Base-by-base conservation (phyloP, 2,888 invertebrate species). In the Entomobrya proxima region DNA sequence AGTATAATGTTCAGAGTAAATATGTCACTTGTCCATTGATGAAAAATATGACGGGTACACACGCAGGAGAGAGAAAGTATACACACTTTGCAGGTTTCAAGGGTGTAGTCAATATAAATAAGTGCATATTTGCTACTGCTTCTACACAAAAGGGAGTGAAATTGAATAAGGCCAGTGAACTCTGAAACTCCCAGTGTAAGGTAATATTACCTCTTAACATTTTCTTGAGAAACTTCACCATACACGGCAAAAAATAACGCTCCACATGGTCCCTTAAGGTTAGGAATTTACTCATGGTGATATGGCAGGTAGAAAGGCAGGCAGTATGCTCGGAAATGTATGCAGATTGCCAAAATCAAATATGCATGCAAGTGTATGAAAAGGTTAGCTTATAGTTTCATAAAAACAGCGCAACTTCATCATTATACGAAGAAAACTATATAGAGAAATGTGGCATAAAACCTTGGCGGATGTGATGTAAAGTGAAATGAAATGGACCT, bases 331-430 rank as follows among this genome's bases (percentile, higher is more conserved):
- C 35, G 24, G 21, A 21, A 72, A 72, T 72, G 47, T 86, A 86
- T 84, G 86, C 84, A 86, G 84, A 84, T 86, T 84, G 83, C 75
- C 52, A 52, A 84, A 83, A 86, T 86, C 86, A 86, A 86, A 86
- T 86, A 86, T 86, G 84, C 83, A 86, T 84, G 44, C 9, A n/a
- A n/a, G n/a, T n/a, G n/a, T 35, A 69, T 47, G 52, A 77, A 50
- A 30, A 37, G 21, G 21, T 21, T 6, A 11, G 18, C n/a, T 32
- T 67, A 64, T 24, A 35, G 6, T 47, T n/a, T 52, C 7, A 18
- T 18, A 30, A 27, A 61, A 69, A 40, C 18, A 44, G 13, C n/a
- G n/a, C 44, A 47, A 47, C 47, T 4, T 35, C 21, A 67, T 67
- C 35, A 21, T n/a, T 44, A 15, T 37, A 55, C 6, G 21, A 40